Percentiles rank a stretch among this genome's conserved stretches.
phyloP scores from a whole-genome alignment of 2,888 invertebrate genomes.

The Alviniconcha strummeri region DNA sequence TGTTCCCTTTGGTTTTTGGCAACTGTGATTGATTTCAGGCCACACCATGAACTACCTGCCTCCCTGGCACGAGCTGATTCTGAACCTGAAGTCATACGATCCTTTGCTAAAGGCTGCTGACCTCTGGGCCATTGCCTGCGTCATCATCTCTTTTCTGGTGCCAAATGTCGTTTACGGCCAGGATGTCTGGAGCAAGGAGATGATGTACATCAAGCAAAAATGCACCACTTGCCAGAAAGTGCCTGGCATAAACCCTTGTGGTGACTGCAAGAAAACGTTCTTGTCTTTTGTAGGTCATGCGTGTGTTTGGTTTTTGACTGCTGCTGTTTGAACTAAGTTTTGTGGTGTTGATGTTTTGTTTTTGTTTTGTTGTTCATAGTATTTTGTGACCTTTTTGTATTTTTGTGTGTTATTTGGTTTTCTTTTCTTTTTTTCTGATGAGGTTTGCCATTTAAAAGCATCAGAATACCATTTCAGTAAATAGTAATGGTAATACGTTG shows the following conservation, averaged over 20 bases:
- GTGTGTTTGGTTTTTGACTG: background rate
- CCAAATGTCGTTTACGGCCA: background rate
- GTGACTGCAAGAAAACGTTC: too few relatives aligned
- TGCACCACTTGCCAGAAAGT: background rate
- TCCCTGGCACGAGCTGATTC: background rate
- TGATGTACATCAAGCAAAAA: background rate
- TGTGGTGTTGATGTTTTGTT: too few relatives aligned
- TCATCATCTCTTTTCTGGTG: slow-evolving; percentile 9
- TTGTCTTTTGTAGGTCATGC: too few relatives aligned
- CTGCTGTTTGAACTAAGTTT: background rate
- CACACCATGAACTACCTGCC: slow-evolving; percentile 26
- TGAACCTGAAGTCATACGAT: background rate
- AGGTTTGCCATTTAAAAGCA: too few relatives aligned
- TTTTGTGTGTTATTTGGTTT: too few relatives aligned
- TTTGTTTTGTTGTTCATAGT: too few relatives aligned
- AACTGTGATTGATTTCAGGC: background rate
- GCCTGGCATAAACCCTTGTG: too few relatives aligned
- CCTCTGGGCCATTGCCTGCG: slow-evolving; percentile 27
- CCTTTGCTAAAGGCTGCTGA: slow-evolving; percentile 13
- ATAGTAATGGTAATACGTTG: too few relatives aligned
- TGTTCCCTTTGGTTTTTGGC: too few relatives aligned
- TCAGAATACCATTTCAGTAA: too few relatives aligned
- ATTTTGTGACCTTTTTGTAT: too few relatives aligned
- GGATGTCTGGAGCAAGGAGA: background rate
- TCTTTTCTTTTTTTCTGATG: too few relatives aligned